These are phyloP conservation scores for Istiophorus platypterus DNA, from an alignment of 2,113 vertebrate species.

Conservation along the genomic window DNA sequence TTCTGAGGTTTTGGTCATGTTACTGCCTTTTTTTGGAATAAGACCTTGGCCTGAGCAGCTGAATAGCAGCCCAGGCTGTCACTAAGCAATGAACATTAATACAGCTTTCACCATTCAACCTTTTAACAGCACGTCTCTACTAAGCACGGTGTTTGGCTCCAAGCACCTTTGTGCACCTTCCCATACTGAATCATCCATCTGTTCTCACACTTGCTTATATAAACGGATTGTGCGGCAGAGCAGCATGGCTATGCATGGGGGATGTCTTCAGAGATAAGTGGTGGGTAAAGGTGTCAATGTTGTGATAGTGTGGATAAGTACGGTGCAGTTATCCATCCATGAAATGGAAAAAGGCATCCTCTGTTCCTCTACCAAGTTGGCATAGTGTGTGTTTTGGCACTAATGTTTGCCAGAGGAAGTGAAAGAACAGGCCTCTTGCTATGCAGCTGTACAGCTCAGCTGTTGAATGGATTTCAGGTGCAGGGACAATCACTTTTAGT, in stretches of 20 bases:
- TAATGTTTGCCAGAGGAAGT: constrained; percentile 62
- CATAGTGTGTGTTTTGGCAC: constrained; percentile 46
- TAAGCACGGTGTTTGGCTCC: constrained; percentile 11
- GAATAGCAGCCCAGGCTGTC: constrained; percentile 48
- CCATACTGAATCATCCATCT: constrained; percentile 24
- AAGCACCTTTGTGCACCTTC: not conserved
- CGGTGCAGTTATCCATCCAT: constrained; percentile 16
- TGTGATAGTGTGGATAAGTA: constrained; percentile 1
- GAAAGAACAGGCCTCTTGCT: constrained; percentile 74
- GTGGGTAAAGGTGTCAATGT: constrained; percentile 29
- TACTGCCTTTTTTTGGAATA: constrained; percentile 30
- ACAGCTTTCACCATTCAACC: constrained; percentile 42
- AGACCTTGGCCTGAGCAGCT: constrained; percentile 23
- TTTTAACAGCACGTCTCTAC: constrained; percentile 30
- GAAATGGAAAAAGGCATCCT: constrained; percentile 44
- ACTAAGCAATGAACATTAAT: constrained; percentile 44
- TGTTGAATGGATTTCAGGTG: constrained; percentile 61
- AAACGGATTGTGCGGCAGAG: constrained; percentile 6
- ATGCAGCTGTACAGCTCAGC: constrained; percentile 66
- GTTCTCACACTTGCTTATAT: constrained; percentile 11
- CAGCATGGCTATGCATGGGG: not conserved
- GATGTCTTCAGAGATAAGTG: constrained; percentile 22
- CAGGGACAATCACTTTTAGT: constrained; percentile 26
- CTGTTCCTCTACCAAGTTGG: constrained; percentile 74
- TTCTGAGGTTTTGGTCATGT: constrained; percentile 21